phyloP scores from a whole-genome alignment of 92 coral and sea anemone species.

The Epizoanthus illoricatus region DNA sequence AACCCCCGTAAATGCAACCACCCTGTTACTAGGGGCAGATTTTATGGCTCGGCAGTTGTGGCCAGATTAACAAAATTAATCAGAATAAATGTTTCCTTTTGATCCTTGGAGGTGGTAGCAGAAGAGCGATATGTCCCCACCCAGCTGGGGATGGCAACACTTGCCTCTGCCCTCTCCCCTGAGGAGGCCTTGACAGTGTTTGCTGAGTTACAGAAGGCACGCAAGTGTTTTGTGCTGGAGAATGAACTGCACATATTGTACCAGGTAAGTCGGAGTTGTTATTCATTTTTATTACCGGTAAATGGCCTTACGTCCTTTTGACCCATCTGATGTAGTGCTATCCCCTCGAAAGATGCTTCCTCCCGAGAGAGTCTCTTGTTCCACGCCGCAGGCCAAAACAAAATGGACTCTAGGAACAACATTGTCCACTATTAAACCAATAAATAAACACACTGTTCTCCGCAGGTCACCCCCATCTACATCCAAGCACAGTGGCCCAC shows the following conservation, averaged over 20 bases:
- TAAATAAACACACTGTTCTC: not conserved
- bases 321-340: no score
- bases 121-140: constrained; percentile 82
- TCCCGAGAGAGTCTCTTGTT: no score
- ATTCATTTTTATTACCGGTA: not conserved
- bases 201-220: constrained; percentile 93
- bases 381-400: no score
- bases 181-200: constrained; percentile 93
- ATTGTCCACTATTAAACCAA: not conserved
- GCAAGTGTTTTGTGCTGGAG: constrained; percentile 95
- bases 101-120: constrained; percentile 28
- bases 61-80: not conserved
- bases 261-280: constrained; percentile 58
- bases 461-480: constrained; percentile 94
- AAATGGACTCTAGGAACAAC: no score
- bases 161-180: constrained; percentile 94
- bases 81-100: not conserved
- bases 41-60: not conserved
- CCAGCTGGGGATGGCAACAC: constrained; percentile 95
- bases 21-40: no score
- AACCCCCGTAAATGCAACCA: no score
- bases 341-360: no score
- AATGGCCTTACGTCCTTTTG: no score
- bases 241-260: constrained; percentile 92
- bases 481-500: constrained; percentile 95